A percentile compares a stretch with the other conserved stretches of the same genome.
Evolutionary conservation across 2,888 invertebrate genomes (phyloP).

Genomic region (Latrodectus hesperus): DNA sequence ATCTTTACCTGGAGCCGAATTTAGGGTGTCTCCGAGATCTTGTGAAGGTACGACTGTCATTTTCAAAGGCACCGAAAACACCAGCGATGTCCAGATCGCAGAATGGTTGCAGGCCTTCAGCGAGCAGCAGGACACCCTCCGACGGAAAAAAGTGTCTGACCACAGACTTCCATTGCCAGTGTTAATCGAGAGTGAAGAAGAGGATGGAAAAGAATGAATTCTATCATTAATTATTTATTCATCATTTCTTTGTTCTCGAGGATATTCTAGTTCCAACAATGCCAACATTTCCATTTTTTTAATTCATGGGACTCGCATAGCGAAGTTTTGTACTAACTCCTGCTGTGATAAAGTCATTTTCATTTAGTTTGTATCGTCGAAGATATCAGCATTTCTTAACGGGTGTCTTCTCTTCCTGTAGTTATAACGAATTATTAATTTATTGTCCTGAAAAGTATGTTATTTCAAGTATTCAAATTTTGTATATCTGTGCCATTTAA

Average conservation of each 20-base stretch:
- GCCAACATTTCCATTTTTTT: conserved; percentile 12
- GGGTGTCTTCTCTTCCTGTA: no score
- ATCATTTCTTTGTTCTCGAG: background rate
- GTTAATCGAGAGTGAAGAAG: conserved; percentile 63
- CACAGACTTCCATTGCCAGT: conserved; percentile 59
- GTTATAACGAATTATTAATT: no score
- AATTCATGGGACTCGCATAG: conserved; percentile 13
- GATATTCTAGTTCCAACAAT: background rate
- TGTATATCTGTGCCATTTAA: no score
- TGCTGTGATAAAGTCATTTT: conserved; percentile 37
- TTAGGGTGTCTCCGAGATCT: conserved; percentile 56
- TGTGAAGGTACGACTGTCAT: conserved; percentile 63
- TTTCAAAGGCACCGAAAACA: conserved; percentile 52
- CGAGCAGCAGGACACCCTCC: conserved; percentile 43
- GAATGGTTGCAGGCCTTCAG: conserved; percentile 64
- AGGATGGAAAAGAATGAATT: conserved; percentile 24
- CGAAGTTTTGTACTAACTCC: conserved; percentile 19
- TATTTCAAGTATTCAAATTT: no score
- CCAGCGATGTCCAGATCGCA: conserved; percentile 41
- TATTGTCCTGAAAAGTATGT: no score
- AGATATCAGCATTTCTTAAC: no score
- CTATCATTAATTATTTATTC: background rate
- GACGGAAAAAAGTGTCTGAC: conserved; percentile 58
- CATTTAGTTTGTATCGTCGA: no score
- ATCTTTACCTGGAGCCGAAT: conserved; percentile 24